Base-by-base conservation (phyloP, 2,797 vertebrate genomes). In the Sebastes jordani region DNA sequence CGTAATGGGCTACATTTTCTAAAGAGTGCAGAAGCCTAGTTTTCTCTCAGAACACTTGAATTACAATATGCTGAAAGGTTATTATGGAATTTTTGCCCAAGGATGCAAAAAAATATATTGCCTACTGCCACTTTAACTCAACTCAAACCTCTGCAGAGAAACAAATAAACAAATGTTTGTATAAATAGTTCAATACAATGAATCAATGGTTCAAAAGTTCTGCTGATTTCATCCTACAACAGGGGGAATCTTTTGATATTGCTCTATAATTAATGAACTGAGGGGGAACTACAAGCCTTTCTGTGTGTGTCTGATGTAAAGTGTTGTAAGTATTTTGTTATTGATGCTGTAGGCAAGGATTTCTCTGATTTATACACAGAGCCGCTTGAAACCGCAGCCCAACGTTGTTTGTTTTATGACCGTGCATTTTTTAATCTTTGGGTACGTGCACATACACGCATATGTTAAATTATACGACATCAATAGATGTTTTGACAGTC, bases 401-500 rank as follows among this genome's bases (percentile, higher is more conserved):
- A 68, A 64, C 55, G 73, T 78, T 27, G 62, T 76, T 66, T 85
- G 32, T 65, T 71, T 81, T 67, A 25, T 23, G 36, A 32, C 6
- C 25, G 49, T 46, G 54, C 59, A 10, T 38, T 59, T 64, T 60
- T 32, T 52, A 60, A 18, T 74, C 13, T 38, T 25, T n/a, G 60
- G 18, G 56, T 23, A 22, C 2, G 23, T 56, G 67, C 18, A 52
- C 49, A 42, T 58, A 1, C 58, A 66, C 60, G 18, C 42, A 13
- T 58, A 29, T 65, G 54, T 46, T 76, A 63, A 80, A 71, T 77
- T 77, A 78, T 34, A 70, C 61, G 11, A 78, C 62, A 83, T 86
- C 77, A 74, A 64, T 74, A 70, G 74, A 74, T 76, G 75, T 71
- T 90, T 81, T 80, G 79, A 89, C 81, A 85, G 81, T 59, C 65